Evolutionary conservation across 1,140 invertebrate genomes (phyloP), one percentile per base, ranked within the genome.

Genomic region (Drosophila virilis): DNA sequence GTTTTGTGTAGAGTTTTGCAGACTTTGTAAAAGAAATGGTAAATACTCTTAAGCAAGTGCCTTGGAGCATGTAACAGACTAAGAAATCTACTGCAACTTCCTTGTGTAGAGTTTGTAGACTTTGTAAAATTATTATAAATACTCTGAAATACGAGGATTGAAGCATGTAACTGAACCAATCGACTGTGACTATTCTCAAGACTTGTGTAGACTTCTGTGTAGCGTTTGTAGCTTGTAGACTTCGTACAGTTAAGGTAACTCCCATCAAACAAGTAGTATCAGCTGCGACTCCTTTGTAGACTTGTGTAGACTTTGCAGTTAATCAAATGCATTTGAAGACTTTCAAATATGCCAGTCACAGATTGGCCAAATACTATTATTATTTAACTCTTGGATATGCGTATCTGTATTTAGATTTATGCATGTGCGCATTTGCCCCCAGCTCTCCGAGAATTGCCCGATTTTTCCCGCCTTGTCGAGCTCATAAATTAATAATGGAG

Each of bases 401-500:
- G 12, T 7, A 55, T 50, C 8, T 22, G 28, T n/a, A 33, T 52
- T 22, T n/a, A 52, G 45, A 58, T 71, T 43, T 70, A 69, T 61
- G 61, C 64, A 62, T 42, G 48, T 74, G 52, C 64, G 57, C 38
- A 72, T 54, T 52, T 57, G 15, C 15, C 54, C n/a, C 1, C 38
- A 60, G 37, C 55, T 62, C 33, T 15, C 17, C 35, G 64, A 64
- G 52, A 71, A 71, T 57, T 54, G 68, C 68, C 64, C 60, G 60
- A 46, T 62, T 38, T 42, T n/a, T 15, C 15, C n/a, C 54, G 51
- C 64, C 61, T 50, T 48, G 54, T 45, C 81, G 38, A 71, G 64
- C 46, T 66, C 81, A 80, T 85, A 85, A 85, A 85, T 85, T 80
- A 85, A 85, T 85, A 85, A 77, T 85, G 81, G 73, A 85, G 69